A percentile compares a stretch with the other conserved stretches of the same genome.
phyloP scores from a whole-genome alignment of 2,888 invertebrate species.

The Hecatera dysodea region DNA sequence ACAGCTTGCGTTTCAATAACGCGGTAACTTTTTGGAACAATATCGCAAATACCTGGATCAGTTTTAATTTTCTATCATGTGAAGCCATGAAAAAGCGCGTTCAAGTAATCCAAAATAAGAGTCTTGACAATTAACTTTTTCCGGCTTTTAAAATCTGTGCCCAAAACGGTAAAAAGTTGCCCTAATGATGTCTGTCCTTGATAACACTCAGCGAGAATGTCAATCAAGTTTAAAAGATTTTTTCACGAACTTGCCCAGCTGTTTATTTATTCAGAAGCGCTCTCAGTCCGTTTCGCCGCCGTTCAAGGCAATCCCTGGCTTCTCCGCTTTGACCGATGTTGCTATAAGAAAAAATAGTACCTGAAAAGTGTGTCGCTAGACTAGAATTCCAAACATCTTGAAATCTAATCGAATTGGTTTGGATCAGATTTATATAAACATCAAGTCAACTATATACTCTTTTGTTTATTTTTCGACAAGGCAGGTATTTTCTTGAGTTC shows the following conservation, averaged over 20 bases:
- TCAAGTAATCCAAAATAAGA: not conserved
- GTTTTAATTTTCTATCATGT: not conserved
- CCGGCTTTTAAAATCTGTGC: slow-evolving; percentile 20
- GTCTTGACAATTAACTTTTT: slow-evolving; percentile 6
- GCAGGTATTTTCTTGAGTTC: too few species aligned
- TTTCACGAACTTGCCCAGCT: slow-evolving; percentile 43
- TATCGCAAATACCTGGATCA: too few species aligned
- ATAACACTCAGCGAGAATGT: slow-evolving; percentile 45
- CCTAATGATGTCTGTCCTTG: slow-evolving; percentile 39
- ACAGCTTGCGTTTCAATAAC: too few species aligned
- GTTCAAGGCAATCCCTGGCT: slow-evolving; percentile 23
- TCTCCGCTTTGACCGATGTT: slow-evolving; percentile 17
- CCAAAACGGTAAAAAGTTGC: slow-evolving; percentile 47
- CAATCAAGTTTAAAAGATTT: slow-evolving; percentile 57
- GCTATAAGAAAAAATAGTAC: slow-evolving; percentile 16
- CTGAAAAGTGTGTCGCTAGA: not conserved
- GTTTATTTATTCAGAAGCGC: slow-evolving; percentile 52
- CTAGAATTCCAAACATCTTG: slow-evolving; percentile 10
- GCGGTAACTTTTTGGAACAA: too few species aligned
- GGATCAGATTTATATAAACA: slow-evolving; percentile 2
- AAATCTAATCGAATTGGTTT: slow-evolving; percentile 3
- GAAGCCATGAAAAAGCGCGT: not conserved
- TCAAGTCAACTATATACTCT: slow-evolving; percentile 15
- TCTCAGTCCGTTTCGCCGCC: slow-evolving; percentile 25
- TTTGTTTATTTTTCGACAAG: too few species aligned